Conservation (phyloP, 2,797 vertebrate species). For the Eulemur albifrons region DNA sequence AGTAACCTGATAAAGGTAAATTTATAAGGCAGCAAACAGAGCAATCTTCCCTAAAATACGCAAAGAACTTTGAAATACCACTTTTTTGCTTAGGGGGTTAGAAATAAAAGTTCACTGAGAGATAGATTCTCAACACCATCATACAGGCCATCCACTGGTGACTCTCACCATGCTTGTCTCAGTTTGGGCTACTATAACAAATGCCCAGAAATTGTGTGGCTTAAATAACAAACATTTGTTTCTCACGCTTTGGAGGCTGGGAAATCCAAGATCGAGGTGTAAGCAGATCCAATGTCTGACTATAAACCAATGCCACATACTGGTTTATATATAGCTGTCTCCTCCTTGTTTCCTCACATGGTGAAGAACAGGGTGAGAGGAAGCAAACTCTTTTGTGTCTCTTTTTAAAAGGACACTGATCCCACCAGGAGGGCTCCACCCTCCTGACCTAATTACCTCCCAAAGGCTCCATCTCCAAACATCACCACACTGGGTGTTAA, state of each 20-base stretch:
- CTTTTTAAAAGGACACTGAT: not conserved
- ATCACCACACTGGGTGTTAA: not conserved
- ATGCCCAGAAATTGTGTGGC: not conserved
- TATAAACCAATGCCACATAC: not conserved
- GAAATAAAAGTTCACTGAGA: not conserved
- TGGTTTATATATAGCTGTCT: not conserved
- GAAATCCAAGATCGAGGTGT: not conserved
- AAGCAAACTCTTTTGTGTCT: not conserved
- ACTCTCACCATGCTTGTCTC: not conserved
- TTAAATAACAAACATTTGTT: not conserved
- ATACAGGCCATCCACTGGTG: fast-evolving
- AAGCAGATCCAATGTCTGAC: not conserved
- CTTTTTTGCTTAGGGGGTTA: not conserved
- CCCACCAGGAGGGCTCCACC: not conserved
- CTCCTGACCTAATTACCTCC: not conserved
- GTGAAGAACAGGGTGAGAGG: not conserved
- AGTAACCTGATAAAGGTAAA: not conserved
- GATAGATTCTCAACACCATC: not conserved
- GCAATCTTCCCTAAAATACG: not conserved
- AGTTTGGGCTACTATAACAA: not conserved
- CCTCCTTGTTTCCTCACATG: not conserved
- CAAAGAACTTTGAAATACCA: not conserved
- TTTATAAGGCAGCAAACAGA: not conserved
- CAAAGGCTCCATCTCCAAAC: not conserved
- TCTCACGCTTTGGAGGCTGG: not conserved